phyloP scores from a whole-genome alignment of 2,113 vertebrate species.

The Nothoprocta pentlandii region DNA sequence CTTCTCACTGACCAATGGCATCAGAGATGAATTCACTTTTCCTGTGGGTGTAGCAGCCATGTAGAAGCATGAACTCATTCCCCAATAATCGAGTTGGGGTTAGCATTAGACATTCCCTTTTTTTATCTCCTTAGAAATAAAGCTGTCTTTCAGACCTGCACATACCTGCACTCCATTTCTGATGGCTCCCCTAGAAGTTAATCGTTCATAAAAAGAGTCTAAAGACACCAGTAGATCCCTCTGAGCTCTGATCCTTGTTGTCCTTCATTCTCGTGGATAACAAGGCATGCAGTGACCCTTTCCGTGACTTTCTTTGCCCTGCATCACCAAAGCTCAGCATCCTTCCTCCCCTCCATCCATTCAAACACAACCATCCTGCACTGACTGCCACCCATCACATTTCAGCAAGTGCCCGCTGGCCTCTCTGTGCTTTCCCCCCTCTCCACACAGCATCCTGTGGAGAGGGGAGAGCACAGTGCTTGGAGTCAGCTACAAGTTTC shows the following conservation, averaged over 20 bases:
- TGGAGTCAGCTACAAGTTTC: not conserved
- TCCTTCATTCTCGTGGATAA: not conserved
- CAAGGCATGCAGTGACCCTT: not conserved
- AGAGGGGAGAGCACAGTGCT: not conserved
- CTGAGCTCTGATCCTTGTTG: not conserved
- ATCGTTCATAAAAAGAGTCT: not conserved
- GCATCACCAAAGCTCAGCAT: not conserved
- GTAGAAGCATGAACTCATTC: not conserved
- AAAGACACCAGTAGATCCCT: not conserved
- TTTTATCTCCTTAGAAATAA: not conserved
- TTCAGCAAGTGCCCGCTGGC: not conserved
- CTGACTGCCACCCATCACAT: not conserved
- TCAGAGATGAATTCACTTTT: not conserved
- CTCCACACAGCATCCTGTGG: not conserved
- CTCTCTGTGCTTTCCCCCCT: accelerated
- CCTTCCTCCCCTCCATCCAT: not conserved
- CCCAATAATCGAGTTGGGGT: not conserved
- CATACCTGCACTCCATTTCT: not conserved
- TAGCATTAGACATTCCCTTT: not conserved
- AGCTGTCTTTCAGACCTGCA: not conserved
- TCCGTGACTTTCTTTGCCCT: not conserved
- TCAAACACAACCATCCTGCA: no score
- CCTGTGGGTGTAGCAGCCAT: not conserved
- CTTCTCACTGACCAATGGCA: not conserved
- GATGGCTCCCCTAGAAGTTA: not conserved